A percentile compares a stretch with the other conserved stretches of the same genome.
Evolutionary conservation across 1,140 invertebrate genomes (phyloP).

Genomic region (Listronotus bonariensis): DNA sequence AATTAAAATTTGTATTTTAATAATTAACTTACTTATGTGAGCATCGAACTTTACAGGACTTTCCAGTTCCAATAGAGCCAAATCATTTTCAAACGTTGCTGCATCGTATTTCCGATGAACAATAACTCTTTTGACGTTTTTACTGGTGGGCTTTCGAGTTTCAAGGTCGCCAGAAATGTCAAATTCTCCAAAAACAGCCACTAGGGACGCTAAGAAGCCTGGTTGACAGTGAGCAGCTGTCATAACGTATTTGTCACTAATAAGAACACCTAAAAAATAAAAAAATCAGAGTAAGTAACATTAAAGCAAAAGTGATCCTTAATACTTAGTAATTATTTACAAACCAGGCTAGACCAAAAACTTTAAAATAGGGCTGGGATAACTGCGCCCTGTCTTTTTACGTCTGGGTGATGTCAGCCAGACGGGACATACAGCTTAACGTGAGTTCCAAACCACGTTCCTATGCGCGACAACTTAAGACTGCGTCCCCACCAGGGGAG

Average conservation of each 20-base stretch:
- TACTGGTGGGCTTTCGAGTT: slow-evolving; percentile 73
- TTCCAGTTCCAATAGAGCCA: slow-evolving; percentile 84
- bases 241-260: slow-evolving; percentile 82
- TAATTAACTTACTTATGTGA: slow-evolving; percentile 70
- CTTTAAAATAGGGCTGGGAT: no score
- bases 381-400: no score
- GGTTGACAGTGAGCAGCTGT: slow-evolving; percentile 95
- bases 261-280: slow-evolving; percentile 68
- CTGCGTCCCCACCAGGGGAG: no score
- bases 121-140: slow-evolving; percentile 85
- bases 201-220: slow-evolving; percentile 85
- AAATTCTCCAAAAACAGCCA: slow-evolving; percentile 89
- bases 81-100: slow-evolving; percentile 88
- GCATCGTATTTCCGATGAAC: slow-evolving; percentile 88
- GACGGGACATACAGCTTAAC: no score
- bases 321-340: no score
- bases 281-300: no score
- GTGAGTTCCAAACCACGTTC: no score
- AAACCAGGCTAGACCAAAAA: no score
- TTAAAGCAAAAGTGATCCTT: no score
- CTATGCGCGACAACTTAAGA: no score
- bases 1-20: no score
- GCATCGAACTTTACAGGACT: slow-evolving; percentile 80
- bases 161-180: slow-evolving; percentile 86
- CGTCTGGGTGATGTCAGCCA: no score